phyloP scores from a whole-genome alignment of 2,113 vertebrate genomes.

The Vombatus ursinus region DNA sequence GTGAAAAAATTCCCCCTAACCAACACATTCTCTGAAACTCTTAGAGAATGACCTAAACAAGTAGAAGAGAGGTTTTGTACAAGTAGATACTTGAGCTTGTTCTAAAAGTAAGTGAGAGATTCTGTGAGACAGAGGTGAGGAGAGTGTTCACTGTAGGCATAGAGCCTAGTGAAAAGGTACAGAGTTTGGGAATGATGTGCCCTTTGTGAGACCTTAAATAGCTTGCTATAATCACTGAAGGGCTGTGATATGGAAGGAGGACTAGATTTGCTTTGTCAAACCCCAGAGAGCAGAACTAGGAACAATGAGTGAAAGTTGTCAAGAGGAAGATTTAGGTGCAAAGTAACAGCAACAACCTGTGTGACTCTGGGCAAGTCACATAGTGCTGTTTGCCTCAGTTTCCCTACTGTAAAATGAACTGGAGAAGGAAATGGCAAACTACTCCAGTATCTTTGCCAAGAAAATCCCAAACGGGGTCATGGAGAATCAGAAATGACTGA shows the following conservation, averaged over 20 bases:
- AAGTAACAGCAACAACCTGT: background rate
- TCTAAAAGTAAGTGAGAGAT: background rate
- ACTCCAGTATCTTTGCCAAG: too few relatives aligned
- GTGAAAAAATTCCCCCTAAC: background rate
- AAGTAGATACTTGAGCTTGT: background rate
- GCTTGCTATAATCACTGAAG: background rate
- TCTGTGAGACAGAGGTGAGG: background rate
- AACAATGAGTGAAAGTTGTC: background rate
- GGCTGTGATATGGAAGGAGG: background rate
- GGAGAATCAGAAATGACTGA: too few relatives aligned
- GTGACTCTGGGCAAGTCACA: too few relatives aligned
- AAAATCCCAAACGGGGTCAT: too few relatives aligned
- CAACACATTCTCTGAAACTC: background rate
- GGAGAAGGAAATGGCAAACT: too few relatives aligned
- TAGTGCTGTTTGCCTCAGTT: too few relatives aligned
- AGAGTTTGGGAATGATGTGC: background rate
- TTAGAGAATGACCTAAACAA: background rate
- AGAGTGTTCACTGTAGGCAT: background rate
- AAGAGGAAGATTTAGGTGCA: background rate
- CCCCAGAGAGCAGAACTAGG: too few relatives aligned
- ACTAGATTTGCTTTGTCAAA: background rate
- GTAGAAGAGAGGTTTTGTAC: background rate
- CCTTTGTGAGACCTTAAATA: background rate
- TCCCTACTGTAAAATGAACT: too few relatives aligned
- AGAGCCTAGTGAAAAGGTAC: background rate